Percentiles rank a stretch among this genome's conserved stretches.
phyloP scores from a whole-genome alignment of 2,888 invertebrate genomes.

The Ashinkailepas kermadecensis region DNA sequence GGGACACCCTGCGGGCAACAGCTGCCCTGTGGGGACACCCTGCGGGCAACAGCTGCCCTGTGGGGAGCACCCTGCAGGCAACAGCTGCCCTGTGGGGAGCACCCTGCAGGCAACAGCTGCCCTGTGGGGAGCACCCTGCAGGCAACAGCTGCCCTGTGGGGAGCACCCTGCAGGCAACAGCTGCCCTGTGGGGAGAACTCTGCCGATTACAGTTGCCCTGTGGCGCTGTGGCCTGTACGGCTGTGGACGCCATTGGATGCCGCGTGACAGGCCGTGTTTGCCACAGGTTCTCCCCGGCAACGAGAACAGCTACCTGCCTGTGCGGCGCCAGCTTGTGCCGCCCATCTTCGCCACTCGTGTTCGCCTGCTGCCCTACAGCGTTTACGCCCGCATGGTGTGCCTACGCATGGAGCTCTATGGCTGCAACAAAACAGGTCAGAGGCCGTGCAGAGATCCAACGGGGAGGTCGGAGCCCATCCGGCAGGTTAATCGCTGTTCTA shows the following conservation, averaged over 20 bases:
- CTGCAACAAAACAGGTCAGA: constrained; percentile 67
- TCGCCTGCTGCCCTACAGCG: constrained; percentile 69
- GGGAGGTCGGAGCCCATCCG: too few species aligned
- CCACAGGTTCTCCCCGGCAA: constrained; percentile 69
- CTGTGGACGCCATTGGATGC: too few species aligned
- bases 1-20: too few species aligned
- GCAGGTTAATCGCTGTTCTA: too few species aligned
- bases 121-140: too few species aligned
- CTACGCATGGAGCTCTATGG: constrained; percentile 73
- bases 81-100: not conserved
- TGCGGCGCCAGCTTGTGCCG: constrained; percentile 62
- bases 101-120: too few species aligned
- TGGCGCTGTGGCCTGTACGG: not conserved
- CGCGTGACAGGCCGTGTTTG: constrained; percentile 27
- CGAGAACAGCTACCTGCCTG: constrained; percentile 67
- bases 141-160: too few species aligned
- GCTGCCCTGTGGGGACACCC: too few species aligned
- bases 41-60: too few species aligned
- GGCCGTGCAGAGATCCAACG: not conserved
- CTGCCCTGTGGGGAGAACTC: not conserved
- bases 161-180: too few species aligned
- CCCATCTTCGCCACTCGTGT: constrained; percentile 67
- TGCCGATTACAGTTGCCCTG: not conserved
- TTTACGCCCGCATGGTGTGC: constrained; percentile 68
- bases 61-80: not conserved